Conservation (phyloP, 2,113 vertebrate genomes). For the Crotalus viridis region DNA sequence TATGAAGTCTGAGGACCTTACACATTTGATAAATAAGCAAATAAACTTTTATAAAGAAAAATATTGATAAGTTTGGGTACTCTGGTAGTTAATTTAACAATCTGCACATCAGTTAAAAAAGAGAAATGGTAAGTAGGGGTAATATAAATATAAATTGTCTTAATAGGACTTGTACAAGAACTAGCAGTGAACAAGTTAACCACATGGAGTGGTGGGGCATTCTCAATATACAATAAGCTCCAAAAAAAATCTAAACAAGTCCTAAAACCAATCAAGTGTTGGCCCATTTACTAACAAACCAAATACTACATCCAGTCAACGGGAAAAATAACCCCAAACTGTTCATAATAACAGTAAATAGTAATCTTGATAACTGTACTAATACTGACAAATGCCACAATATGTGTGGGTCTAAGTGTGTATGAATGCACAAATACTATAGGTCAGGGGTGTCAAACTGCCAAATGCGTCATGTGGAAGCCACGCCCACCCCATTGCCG, state of each 20-base stretch:
- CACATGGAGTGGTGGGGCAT: not conserved
- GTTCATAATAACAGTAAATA: not conserved
- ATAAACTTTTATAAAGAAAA: not conserved
- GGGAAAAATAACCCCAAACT: not conserved
- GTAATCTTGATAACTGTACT: not conserved
- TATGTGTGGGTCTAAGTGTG: not conserved
- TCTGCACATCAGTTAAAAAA: not conserved
- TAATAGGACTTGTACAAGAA: not conserved
- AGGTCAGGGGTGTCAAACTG: not conserved
- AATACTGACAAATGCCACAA: not conserved
- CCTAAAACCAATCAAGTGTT: not conserved
- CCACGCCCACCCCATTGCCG: no score
- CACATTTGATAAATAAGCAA: not conserved
- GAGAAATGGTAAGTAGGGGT: not conserved
- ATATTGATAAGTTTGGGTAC: not conserved
- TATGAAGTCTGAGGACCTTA: not conserved
- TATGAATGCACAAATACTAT: no score
- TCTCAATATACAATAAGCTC: not conserved
- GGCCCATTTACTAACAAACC: not conserved
- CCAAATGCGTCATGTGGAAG: no score
- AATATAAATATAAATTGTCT: not conserved
- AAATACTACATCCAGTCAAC: not conserved
- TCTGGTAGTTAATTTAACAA: not conserved
- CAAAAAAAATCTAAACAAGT: not conserved
- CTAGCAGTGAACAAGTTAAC: not conserved